Evolutionary conservation across 53 echinoderm and acorn worm genomes (phyloP).

Genomic region (Echinometra lucunter): DNA sequence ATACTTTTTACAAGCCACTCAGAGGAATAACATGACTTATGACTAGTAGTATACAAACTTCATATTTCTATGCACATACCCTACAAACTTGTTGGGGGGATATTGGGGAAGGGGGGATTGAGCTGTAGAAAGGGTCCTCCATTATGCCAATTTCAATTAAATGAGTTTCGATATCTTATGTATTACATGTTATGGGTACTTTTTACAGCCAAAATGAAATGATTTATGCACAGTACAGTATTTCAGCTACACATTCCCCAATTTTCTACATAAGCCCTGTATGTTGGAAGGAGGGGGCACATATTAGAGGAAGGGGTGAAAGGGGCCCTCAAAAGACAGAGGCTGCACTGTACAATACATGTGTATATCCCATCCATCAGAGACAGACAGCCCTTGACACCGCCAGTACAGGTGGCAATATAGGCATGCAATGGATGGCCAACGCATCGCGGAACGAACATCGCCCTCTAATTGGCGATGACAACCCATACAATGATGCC

Average conservation of each 20-base stretch:
- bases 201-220: too few relatives aligned
- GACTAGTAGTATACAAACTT: background rate
- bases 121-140: too few relatives aligned
- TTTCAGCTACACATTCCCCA: too few relatives aligned
- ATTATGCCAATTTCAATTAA: too few relatives aligned
- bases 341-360: background rate
- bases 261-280: background rate
- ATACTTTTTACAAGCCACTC: background rate
- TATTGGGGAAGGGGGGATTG: background rate
- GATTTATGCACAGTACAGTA: too few relatives aligned
- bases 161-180: too few relatives aligned
- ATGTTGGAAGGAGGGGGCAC: background rate
- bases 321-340: background rate
- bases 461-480: slow-evolving; percentile 56
- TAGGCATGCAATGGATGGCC: background rate
- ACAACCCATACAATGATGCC: slow-evolving; percentile 56
- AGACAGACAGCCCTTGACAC: background rate
- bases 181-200: too few relatives aligned
- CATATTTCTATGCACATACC: background rate
- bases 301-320: background rate
- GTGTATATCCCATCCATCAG: slow-evolving; percentile 10
- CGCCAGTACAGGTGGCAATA: slow-evolving; percentile 43
- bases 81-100: too few relatives aligned
- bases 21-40: background rate
- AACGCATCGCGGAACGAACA: background rate